Conservation (phyloP, 2,797 vertebrate species). For the Alca torda region DNA sequence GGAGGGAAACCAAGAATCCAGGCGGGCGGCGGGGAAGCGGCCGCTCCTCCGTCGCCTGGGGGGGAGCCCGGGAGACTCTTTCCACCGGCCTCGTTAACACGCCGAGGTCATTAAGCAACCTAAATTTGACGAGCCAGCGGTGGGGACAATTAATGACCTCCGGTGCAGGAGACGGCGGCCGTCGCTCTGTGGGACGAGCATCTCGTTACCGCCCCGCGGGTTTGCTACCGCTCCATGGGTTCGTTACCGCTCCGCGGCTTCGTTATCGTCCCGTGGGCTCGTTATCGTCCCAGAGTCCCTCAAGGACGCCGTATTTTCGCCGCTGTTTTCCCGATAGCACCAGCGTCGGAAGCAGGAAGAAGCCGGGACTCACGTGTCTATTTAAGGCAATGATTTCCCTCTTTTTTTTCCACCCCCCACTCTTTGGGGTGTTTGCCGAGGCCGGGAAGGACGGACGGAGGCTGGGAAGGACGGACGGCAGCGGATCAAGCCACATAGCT, state of each 20-base stretch:
- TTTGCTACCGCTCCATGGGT: no score
- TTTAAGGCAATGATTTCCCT: background rate
- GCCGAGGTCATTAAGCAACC: background rate
- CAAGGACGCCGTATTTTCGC: background rate
- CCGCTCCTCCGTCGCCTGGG: background rate
- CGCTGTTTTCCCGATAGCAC: background rate
- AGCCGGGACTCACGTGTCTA: background rate
- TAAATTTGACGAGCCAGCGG: background rate
- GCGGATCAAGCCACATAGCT: conserved; percentile 47
- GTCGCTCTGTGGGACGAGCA: background rate
- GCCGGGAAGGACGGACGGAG: background rate
- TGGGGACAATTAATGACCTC: background rate
- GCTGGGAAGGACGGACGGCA: background rate
- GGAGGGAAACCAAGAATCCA: background rate
- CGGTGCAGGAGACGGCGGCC: background rate
- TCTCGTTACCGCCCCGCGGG: no score
- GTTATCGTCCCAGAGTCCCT: background rate
- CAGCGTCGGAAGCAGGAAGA: background rate
- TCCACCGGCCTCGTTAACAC: background rate
- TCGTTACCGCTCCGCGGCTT: background rate
- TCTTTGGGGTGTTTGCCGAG: background rate
- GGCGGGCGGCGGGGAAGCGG: background rate
- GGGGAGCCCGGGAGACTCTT: background rate
- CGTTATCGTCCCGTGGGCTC: background rate
- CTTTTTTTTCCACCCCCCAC: background rate